Conservation (phyloP, 2,113 vertebrate genomes). For the Eretmochelys imbricata region DNA sequence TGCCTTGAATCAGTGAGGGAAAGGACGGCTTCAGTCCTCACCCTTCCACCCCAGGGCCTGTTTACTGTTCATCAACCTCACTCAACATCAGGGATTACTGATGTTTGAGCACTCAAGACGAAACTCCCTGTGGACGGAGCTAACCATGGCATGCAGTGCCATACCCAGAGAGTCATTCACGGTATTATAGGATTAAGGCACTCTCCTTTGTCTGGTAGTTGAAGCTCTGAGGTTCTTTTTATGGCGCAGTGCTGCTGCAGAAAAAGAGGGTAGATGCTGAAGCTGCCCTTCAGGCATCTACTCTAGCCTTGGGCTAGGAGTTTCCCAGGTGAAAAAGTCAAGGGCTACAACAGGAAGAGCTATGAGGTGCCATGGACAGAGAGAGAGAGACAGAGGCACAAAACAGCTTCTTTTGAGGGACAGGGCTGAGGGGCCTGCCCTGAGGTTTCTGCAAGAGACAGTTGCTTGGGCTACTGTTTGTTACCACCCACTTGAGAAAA, state of each 20-base stretch:
- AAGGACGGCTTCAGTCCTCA: not conserved
- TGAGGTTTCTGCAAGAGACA: not conserved
- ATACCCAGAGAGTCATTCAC: conserved; percentile 27
- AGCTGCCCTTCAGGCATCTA: conserved; percentile 13
- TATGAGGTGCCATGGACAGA: not conserved
- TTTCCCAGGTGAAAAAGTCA: not conserved
- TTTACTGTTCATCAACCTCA: not conserved
- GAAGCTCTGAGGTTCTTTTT: not conserved
- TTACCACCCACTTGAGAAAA: not conserved
- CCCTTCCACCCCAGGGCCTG: not conserved
- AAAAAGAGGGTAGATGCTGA: not conserved
- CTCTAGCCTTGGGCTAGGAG: not conserved
- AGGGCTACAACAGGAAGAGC: not conserved
- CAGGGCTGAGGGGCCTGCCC: not conserved
- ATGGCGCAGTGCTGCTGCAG: not conserved
- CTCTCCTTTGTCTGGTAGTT: conserved; percentile 38
- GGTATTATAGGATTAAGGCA: conserved; percentile 44
- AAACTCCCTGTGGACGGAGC: not conserved
- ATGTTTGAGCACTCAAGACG: not conserved
- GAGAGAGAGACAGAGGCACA: not conserved
- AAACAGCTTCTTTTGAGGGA: not conserved
- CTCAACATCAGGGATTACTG: not conserved
- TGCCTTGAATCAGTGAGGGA: not conserved
- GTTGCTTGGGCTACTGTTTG: accelerated
- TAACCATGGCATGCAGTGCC: not conserved